A percentile compares a stretch with the other conserved stretches of the same genome.
These are phyloP conservation scores for Tiliqua scincoides DNA, from an alignment of 2,113 vertebrate genomes.

Conservation along the genomic window DNA sequence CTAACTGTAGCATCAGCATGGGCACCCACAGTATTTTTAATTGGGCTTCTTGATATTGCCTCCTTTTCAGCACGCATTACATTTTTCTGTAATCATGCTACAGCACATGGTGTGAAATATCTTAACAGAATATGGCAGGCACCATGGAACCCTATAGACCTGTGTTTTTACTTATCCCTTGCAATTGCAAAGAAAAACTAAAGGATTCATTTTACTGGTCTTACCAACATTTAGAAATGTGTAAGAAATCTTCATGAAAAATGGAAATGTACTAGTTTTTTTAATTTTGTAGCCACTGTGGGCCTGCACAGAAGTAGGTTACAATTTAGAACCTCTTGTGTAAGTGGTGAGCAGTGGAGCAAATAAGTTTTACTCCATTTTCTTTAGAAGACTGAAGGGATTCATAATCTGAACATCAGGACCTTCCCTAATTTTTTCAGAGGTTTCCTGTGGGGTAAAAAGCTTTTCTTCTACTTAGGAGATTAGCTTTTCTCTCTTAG, in stretches of 20 bases:
- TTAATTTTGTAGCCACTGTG: background rate
- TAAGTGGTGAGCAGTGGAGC: background rate
- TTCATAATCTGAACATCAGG: no score
- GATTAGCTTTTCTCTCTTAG: background rate
- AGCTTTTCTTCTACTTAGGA: background rate
- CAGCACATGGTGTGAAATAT: background rate
- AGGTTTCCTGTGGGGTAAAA: background rate
- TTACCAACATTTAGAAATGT: background rate
- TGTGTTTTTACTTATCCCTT: background rate
- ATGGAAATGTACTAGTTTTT: no score
- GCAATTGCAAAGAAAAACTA: background rate
- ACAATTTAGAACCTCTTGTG: background rate
- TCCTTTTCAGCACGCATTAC: background rate
- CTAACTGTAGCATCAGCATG: background rate
- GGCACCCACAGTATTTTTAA: background rate
- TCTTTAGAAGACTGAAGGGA: background rate
- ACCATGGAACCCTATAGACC: background rate
- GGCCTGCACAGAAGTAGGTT: no score
- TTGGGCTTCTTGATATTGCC: background rate
- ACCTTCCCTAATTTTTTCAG: background rate
- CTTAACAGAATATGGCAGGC: background rate
- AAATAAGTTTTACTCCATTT: background rate
- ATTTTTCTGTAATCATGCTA: background rate
- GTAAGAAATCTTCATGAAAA: background rate
- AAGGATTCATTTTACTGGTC: background rate